A percentile compares a stretch with the other conserved stretches of the same genome.
Conservation (phyloP, 2,113 vertebrate species). For the Hemichromis elongatus region DNA sequence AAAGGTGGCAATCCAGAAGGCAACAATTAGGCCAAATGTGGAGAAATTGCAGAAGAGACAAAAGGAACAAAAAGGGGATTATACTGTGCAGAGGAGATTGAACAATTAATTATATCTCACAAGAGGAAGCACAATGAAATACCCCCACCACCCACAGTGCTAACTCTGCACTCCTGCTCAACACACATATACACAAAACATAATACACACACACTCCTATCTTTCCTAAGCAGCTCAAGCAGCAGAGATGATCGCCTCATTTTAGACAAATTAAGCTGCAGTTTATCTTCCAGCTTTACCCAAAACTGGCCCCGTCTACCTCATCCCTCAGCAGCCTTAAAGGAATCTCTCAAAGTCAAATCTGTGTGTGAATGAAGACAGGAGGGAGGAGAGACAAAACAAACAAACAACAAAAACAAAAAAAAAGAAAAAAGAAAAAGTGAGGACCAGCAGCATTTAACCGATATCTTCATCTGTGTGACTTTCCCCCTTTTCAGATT, state of each 20-base stretch:
- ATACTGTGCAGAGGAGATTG: slow-evolving; percentile 48
- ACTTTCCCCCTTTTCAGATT: neutral
- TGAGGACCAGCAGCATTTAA: neutral
- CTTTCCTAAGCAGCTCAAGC: slow-evolving; percentile 34
- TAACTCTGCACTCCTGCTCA: neutral
- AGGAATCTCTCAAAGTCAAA: neutral
- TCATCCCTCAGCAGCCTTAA: neutral
- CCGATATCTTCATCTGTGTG: neutral
- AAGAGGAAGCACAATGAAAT: slow-evolving; percentile 55
- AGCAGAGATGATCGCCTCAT: slow-evolving; percentile 25
- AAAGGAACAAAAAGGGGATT: slow-evolving; percentile 46
- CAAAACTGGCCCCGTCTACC: neutral
- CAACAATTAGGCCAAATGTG: slow-evolving; percentile 58
- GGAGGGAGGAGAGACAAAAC: neutral
- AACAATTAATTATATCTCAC: slow-evolving; percentile 58
- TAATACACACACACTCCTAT: neutral
- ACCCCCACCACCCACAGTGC: slow-evolving; percentile 2
- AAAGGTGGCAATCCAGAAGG: slow-evolving; percentile 26
- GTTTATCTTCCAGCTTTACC: slow-evolving; percentile 13
- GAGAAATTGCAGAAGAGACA: slow-evolving; percentile 45
- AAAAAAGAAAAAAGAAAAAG: neutral
- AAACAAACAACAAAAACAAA: rapidly evolving
- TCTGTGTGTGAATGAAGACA: neutral
- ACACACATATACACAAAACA: neutral
- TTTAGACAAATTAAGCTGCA: slow-evolving; percentile 32